Evolutionary conservation across 1,140 invertebrate species (phyloP).

Genomic region (Sesamia nonagrioides): DNA sequence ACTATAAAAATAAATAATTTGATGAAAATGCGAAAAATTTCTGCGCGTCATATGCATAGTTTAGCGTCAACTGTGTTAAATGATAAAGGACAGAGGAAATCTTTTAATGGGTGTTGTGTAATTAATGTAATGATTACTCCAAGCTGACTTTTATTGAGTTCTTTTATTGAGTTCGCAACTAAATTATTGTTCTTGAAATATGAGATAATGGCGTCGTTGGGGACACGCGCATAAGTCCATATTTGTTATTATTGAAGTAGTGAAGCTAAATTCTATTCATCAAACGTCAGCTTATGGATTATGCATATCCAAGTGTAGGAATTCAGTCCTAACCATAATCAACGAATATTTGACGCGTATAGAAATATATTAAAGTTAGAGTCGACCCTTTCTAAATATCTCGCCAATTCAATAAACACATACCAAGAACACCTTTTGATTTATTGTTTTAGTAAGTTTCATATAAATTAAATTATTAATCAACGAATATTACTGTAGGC

Average conservation of each 20-base stretch:
- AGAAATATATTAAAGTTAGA: background rate
- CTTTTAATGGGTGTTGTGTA: too few species aligned
- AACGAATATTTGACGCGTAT: background rate
- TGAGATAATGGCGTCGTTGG: too few species aligned
- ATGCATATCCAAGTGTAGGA: background rate
- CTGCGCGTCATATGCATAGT: too few species aligned
- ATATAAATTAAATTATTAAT: slow-evolving; percentile 37
- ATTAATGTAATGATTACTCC: too few species aligned
- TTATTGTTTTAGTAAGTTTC: slow-evolving; percentile 25
- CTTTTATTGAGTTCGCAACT: too few species aligned
- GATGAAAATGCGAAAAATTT: too few species aligned
- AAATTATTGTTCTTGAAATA: too few species aligned
- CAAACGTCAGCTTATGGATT: background rate
- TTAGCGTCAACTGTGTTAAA: too few species aligned
- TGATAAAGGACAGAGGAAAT: too few species aligned
- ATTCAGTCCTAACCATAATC: slow-evolving; percentile 1
- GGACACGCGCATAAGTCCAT: too few species aligned
- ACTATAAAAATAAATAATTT: too few species aligned
- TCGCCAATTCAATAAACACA: slow-evolving; percentile 15
- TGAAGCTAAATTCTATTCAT: background rate
- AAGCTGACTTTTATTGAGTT: too few species aligned
- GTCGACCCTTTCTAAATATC: slow-evolving; percentile 5
- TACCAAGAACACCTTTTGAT: slow-evolving; percentile 28
- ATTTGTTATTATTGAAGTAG: background rate
- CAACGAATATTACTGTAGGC: slow-evolving; percentile 10